Base-by-base conservation (phyloP, 1,140 invertebrate species). In the Bombus difficillimus region DNA sequence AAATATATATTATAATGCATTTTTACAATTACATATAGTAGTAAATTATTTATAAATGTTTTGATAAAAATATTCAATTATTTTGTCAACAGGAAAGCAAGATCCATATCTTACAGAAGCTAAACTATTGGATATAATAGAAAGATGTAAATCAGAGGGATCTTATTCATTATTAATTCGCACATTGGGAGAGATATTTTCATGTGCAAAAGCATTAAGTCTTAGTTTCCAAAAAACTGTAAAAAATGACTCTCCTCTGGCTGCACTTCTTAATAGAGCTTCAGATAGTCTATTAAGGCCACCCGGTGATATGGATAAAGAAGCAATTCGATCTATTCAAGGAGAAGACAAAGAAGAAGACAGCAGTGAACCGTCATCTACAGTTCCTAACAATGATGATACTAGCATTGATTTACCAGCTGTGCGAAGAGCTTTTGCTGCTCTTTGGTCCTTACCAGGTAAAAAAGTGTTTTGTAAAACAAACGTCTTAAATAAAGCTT, bases 291-390 rank as follows among this genome's bases (percentile, higher is more conserved):
- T 95, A 64, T 85, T 95, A 28, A 92, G 93, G 41, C 93, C 93
- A 77, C 92, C 93, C 6, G 93, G 94, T 39, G 94, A 95, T 91
- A 92, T 97, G 37, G 96, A 96, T 88, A 97, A 98, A 94, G 96
- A 97, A 95, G 96, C 97, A 89, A 95, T 97, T 80, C 94, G 97
- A 78, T 96, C 96, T 32, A 93, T 97, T 43, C 97, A 98, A 93
- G 97, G 97, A 69, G 98, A 98, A 93, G 98, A 98, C 88, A 98
- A 98, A 93, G 98, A 98, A 94, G 96, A 97, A 88, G 97, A 98
- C 92, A 97, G 97, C 87, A 96, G 95, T 75, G 95, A 95, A 95
- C 96, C 93, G 88, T 95, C 93, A 89, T 96, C 93, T 92, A 95
- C 92, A 94, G 94, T 94, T 95, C 96, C 92, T 92, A 94, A 92